Evolutionary conservation across 1,140 invertebrate species (phyloP).

Genomic region (Subanguina moxae): DNA sequence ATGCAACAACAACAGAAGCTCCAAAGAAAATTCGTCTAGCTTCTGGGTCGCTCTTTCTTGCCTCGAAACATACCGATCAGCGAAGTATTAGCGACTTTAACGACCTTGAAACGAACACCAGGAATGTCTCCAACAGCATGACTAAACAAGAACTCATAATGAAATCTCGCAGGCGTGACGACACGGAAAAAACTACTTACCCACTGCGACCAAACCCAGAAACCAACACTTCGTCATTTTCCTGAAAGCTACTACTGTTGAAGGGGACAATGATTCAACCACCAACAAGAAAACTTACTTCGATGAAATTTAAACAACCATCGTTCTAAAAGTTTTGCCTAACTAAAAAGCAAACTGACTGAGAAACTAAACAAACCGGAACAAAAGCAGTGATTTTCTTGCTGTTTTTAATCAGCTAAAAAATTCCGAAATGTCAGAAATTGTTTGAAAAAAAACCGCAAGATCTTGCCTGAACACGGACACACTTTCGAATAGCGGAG

Average conservation of each 20-base stretch:
- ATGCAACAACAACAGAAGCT: no score
- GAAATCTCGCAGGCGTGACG: no score
- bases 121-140: slow-evolving; percentile 99
- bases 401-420: slow-evolving; percentile 92
- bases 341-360: no score
- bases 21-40: no score
- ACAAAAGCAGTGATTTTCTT: slow-evolving; percentile 99
- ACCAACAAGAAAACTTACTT: slow-evolving; percentile 62
- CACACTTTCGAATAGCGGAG: slow-evolving; percentile 98
- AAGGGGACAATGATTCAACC: no score
- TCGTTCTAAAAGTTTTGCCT: slow-evolving; percentile 66
- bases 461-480: slow-evolving; percentile 75
- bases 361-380: slow-evolving; percentile 62
- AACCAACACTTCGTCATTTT: slow-evolving; percentile 98
- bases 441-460: no score
- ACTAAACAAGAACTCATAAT: slow-evolving; percentile 60
- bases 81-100: slow-evolving; percentile 98
- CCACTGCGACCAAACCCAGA: slow-evolving; percentile 97
- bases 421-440: no score
- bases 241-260: slow-evolving; percentile 62
- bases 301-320: slow-evolving; percentile 98
- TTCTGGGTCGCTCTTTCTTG: slow-evolving; percentile 96
- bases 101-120: slow-evolving; percentile 82
- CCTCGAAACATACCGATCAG: slow-evolving; percentile 95
- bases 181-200: no score